phyloP scores from a whole-genome alignment of 2,113 vertebrate species.

The Hylia prasina region DNA sequence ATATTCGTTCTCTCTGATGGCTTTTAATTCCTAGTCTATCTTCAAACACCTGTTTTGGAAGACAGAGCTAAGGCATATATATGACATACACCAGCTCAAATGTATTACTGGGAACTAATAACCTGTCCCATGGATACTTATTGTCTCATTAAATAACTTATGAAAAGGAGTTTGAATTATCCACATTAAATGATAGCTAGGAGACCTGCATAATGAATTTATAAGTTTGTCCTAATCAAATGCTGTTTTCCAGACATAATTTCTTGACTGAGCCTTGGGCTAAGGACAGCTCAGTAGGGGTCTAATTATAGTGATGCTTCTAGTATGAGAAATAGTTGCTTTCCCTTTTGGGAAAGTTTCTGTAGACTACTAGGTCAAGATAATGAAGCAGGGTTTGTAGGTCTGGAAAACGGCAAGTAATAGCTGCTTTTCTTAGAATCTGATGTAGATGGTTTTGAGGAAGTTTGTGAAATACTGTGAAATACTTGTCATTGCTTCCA shows the following conservation, averaged over 20 bases:
- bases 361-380: not conserved
- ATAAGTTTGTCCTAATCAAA: slow-evolving; percentile 30
- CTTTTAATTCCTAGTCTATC: not conserved
- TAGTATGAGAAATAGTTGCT: slow-evolving; percentile 5
- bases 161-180: not conserved
- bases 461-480: not conserved
- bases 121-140: not conserved
- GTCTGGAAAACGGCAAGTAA: not conserved
- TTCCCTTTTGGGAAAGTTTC: slow-evolving; percentile 16
- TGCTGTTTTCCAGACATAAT: slow-evolving; percentile 11
- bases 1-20: not conserved
- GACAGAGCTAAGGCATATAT: not conserved
- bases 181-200: not conserved
- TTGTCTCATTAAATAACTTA: not conserved
- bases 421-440: not conserved
- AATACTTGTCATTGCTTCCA: not conserved
- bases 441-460: not conserved
- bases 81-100: not conserved
- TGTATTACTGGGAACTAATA: not conserved
- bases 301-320: not conserved
- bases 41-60: not conserved
- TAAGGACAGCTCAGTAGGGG: not conserved
- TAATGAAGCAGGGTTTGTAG: not conserved
- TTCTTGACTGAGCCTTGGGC: not conserved
- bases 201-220: not conserved